A percentile compares a stretch with the other conserved stretches of the same genome.
phyloP scores from a whole-genome alignment of 1,140 invertebrate species.

The Ips typographus region DNA sequence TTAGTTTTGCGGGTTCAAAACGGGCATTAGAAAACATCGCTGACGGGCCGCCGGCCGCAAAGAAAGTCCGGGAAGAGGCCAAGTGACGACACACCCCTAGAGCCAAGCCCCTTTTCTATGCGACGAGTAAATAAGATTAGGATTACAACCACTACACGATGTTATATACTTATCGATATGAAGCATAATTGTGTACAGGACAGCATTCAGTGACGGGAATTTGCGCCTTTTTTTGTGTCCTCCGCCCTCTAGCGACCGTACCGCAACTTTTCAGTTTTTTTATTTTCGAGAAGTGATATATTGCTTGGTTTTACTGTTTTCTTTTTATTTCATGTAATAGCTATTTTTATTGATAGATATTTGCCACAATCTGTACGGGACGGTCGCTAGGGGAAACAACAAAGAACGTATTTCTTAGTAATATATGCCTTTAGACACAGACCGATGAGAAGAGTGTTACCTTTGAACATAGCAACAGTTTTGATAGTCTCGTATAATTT shows the following conservation, averaged over 20 bases:
- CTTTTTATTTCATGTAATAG: too few species aligned
- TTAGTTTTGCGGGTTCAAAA: constrained; percentile 37
- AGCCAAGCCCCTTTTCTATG: constrained; percentile 37
- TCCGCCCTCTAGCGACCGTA: background rate
- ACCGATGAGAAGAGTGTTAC: constrained; percentile 28
- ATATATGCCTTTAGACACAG: constrained; percentile 30
- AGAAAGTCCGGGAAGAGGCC: constrained; percentile 51
- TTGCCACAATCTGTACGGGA: background rate
- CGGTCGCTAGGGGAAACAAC: background rate
- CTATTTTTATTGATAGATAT: too few species aligned
- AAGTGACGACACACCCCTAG: constrained; percentile 49
- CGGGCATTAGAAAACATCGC: constrained; percentile 43
- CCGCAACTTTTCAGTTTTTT: too few species aligned
- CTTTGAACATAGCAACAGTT: constrained; percentile 26
- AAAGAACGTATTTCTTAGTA: constrained; percentile 17
- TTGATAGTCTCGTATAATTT: constrained; percentile 25
- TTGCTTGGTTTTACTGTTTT: background rate
- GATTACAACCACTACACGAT: constrained; percentile 24
- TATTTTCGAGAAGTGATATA: background rate
- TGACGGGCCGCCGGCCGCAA: constrained; percentile 47
- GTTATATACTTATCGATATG: constrained; percentile 16
- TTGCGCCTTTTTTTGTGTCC: constrained; percentile 5
- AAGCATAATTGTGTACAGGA: constrained; percentile 18
- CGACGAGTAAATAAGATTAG: constrained; percentile 39
- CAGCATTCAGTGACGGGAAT: constrained; percentile 13